phyloP scores from a whole-genome alignment of 2,888 invertebrate genomes.

The Oxyteleia sp. region DNA sequence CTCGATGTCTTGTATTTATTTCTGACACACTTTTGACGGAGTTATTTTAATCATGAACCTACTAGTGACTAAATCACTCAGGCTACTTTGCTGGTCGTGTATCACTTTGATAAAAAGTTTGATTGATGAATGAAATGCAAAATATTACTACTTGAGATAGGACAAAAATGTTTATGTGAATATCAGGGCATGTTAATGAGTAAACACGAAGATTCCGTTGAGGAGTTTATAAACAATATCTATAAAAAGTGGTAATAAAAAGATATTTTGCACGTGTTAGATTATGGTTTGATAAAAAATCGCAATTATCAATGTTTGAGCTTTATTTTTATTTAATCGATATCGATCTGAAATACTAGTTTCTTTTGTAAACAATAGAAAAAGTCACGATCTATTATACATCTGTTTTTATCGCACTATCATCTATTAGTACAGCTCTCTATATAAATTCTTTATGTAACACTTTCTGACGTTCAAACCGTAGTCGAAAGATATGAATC shows the following conservation, averaged over 20 bases:
- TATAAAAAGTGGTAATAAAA: slow-evolving; percentile 31
- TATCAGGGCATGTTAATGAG: slow-evolving; percentile 21
- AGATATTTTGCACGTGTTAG: slow-evolving; percentile 21
- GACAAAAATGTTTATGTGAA: background rate
- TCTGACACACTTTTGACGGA: slow-evolving; percentile 22
- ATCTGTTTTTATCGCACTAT: background rate
- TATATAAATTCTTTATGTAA: slow-evolving; percentile 7
- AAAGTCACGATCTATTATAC: slow-evolving; percentile 2
- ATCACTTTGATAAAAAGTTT: slow-evolving; percentile 22
- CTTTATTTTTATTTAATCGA: slow-evolving; percentile 34
- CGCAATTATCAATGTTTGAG: slow-evolving; percentile 19
- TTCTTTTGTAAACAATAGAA: slow-evolving; percentile 1
- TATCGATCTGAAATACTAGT: background rate
- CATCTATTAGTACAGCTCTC: slow-evolving; percentile 16
- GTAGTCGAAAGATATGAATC: slow-evolving; percentile 15
- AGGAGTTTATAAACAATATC: slow-evolving; percentile 24
- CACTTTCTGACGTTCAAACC: slow-evolving; percentile 14
- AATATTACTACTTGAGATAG: slow-evolving; percentile 3
- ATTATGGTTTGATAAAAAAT: slow-evolving; percentile 17
- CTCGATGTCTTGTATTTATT: slow-evolving; percentile 5
- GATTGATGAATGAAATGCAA: slow-evolving; percentile 43
- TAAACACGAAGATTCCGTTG: slow-evolving; percentile 17
- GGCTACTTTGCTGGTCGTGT: slow-evolving; percentile 1
- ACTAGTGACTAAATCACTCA: slow-evolving; percentile 26
- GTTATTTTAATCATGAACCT: slow-evolving; percentile 19